Evolutionary conservation across 2,113 vertebrate species (phyloP).

Genomic region (Syngnathus typhle): DNA sequence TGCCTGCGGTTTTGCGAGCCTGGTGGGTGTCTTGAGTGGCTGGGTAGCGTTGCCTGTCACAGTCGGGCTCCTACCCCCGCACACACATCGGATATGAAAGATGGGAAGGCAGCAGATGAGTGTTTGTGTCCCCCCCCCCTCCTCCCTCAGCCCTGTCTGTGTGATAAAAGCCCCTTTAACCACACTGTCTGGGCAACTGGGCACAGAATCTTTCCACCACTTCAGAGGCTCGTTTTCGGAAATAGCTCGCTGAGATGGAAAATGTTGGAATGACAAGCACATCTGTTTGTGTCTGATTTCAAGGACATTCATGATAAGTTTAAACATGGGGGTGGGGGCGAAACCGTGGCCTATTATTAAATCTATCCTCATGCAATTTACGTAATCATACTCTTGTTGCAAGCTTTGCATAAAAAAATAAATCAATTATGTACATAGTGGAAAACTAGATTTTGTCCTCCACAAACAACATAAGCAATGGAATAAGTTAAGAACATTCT

Average conservation of each 20-base stretch:
- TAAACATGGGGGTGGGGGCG: neutral
- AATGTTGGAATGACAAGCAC: slow-evolving; percentile 20
- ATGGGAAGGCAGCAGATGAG: slow-evolving; percentile 33
- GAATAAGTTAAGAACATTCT: no score
- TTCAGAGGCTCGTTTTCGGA: slow-evolving; percentile 46
- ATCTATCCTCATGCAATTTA: neutral
- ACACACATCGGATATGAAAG: slow-evolving; percentile 19
- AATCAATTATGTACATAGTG: neutral
- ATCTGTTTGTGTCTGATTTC: slow-evolving; percentile 18
- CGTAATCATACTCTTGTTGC: no score
- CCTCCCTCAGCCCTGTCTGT: slow-evolving; percentile 16
- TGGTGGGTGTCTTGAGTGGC: slow-evolving; percentile 34
- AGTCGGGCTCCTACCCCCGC: slow-evolving; percentile 22
- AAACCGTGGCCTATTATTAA: neutral
- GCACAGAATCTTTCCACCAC: slow-evolving; percentile 29
- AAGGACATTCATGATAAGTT: neutral
- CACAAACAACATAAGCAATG: no score
- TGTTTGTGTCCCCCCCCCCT: slow-evolving; percentile 12
- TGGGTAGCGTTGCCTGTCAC: slow-evolving; percentile 41
- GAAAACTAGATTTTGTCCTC: neutral
- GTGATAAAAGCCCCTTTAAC: slow-evolving; percentile 41
- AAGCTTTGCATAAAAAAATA: neutral
- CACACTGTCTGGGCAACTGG: slow-evolving; percentile 48
- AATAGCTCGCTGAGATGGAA: slow-evolving; percentile 19
- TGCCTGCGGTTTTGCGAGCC: slow-evolving; percentile 42